Base-by-base conservation (phyloP, 2,888 invertebrate species). In the Drosophila merina region DNA sequence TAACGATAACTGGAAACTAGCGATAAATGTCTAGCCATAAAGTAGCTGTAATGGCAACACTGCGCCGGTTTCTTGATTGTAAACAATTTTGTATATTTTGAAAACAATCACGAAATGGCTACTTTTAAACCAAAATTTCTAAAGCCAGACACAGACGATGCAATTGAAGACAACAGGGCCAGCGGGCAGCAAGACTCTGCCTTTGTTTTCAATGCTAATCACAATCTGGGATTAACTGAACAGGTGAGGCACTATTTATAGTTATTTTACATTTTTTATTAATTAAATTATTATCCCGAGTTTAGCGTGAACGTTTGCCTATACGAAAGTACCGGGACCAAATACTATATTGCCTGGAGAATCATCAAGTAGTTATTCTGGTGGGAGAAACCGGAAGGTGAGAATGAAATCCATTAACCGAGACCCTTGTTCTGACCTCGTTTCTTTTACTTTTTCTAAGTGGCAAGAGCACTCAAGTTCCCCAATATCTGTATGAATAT, bases 371-470 rank as follows among this genome's bases (percentile, higher is more conserved):
- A 0, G 92, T 99, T 48, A 94, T 99, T 55, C 92, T 97, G 58
- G 94, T 96, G 44, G 99, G 99, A 2, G 99, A 99, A 91, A 98
- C 99, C 2, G 99, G 99, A 28, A 97, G 96, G 69, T 69, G 14
- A n/a, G 36, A 45, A 6, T 2, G 10, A 1, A 1, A 5, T 10
- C 8, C 26, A 0, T 1, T 1, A 3, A 26, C 6, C 9, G 5
- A 6, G 8, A 4, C 6, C 0, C 36, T 10, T 5, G 1, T 0
- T 1, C 8, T n/a, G 26, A 8, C n/a, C 5, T 1, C 1, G 0
- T 7, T 25, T 14, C 40, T 9, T 9, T 4, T 4, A 1, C 1
- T 12, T 14, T 20, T 51, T 7, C 6, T 7, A 97, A 97, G 96
- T 81, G 99, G 36, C 97, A 99, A 92, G 42, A 80, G 86, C 57